Percentiles rank a stretch among this genome's conserved stretches.
These are phyloP conservation scores for Butastur rufipennis DNA, from an alignment of 2,113 vertebrate species.

Conservation along the genomic window DNA sequence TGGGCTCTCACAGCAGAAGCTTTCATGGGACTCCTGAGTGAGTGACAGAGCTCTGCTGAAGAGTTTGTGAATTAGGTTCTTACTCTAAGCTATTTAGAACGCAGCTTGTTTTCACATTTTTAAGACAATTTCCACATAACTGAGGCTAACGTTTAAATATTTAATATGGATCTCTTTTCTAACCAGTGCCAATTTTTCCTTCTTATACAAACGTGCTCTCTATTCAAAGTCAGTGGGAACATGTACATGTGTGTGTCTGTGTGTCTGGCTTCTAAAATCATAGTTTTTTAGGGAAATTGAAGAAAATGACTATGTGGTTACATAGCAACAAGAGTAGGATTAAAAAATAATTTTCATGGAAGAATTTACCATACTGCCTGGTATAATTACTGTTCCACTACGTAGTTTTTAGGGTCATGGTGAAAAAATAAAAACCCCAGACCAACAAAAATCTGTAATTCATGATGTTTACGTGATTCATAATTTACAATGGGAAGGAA, in stretches of 20 bases:
- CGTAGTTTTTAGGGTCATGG: not conserved
- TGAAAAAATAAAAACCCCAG: not conserved
- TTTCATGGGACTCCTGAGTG: not conserved
- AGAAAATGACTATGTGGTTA: not conserved
- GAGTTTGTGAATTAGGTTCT: not conserved
- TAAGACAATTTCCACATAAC: not conserved
- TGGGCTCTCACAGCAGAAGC: not conserved
- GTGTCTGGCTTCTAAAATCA: not conserved
- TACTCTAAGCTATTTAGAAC: not conserved
- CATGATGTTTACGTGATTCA: conserved; percentile 11
- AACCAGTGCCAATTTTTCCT: not conserved
- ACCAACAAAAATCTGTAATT: not conserved
- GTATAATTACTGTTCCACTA: not conserved
- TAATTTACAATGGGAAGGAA: conserved; percentile 47
- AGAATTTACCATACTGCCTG: not conserved
- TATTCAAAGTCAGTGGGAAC: not conserved
- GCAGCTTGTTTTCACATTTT: not conserved
- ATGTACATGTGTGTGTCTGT: accelerated
- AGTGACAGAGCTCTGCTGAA: not conserved
- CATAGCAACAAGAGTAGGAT: not conserved
- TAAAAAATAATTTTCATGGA: not conserved
- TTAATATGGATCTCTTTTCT: not conserved
- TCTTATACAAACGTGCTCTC: accelerated
- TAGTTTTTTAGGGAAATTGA: not conserved
- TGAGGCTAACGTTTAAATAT: not conserved